Evolutionary conservation across 2,113 vertebrate genomes (phyloP).

Genomic region (Eupsittula cactorum): DNA sequence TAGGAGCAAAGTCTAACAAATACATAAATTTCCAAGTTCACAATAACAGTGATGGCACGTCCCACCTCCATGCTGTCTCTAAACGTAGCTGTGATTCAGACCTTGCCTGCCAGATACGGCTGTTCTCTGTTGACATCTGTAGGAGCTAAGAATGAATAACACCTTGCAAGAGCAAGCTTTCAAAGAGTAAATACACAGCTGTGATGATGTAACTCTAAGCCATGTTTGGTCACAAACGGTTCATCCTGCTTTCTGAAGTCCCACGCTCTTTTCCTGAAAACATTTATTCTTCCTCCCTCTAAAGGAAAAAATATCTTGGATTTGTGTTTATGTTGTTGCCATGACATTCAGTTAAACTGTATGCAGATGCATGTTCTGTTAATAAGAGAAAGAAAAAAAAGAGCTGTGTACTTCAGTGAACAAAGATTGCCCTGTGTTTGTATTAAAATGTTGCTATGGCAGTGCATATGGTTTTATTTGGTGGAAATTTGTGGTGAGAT

Average conservation of each 20-base stretch:
- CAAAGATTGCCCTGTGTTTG: slow-evolving; percentile 76
- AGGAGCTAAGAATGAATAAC: not conserved
- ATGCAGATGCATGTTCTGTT: slow-evolving; percentile 73
- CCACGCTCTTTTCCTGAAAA: slow-evolving; percentile 45
- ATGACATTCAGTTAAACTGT: slow-evolving; percentile 69
- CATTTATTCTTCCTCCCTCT: slow-evolving; percentile 33
- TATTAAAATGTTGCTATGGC: slow-evolving; percentile 77
- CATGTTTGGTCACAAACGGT: slow-evolving; percentile 48
- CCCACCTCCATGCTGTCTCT: accelerated
- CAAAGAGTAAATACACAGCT: not conserved
- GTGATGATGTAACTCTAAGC: not conserved
- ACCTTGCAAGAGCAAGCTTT: not conserved
- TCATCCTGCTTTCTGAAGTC: slow-evolving; percentile 54
- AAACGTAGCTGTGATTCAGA: not conserved
- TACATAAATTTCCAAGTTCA: not conserved
- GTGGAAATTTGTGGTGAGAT: slow-evolving; percentile 63
- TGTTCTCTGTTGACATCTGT: slow-evolving; percentile 4
- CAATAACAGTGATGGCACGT: not conserved
- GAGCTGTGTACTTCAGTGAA: slow-evolving; percentile 58
- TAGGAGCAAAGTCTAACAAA: not conserved
- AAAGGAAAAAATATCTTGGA: slow-evolving; percentile 33
- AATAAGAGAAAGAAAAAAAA: slow-evolving; percentile 48
- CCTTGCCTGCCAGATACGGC: not conserved
- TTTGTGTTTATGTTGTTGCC: slow-evolving; percentile 76
- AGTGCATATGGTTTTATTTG: slow-evolving; percentile 79